Evolutionary conservation across 2,113 vertebrate species (phyloP).

Genomic region (Microcebus murinus): DNA sequence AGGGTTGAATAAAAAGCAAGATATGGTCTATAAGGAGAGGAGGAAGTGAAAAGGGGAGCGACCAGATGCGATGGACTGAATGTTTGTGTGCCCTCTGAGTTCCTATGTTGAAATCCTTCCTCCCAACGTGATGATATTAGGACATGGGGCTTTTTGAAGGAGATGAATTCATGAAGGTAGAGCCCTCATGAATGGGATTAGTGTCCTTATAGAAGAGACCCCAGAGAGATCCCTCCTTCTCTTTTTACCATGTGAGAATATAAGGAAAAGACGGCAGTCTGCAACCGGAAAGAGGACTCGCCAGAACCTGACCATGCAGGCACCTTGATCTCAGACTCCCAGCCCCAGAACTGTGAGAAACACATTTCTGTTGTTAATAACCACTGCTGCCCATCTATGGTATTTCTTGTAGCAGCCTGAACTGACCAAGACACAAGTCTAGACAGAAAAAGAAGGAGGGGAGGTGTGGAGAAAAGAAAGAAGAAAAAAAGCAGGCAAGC

Average conservation of each 20-base stretch:
- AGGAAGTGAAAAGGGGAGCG: neutral
- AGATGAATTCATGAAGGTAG: neutral
- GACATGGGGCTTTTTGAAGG: neutral
- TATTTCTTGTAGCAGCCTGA: neutral
- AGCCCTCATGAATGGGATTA: neutral
- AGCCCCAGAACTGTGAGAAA: neutral
- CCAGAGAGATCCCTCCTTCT: neutral
- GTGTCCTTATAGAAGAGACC: neutral
- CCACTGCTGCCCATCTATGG: fast-evolving
- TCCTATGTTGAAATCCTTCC: neutral
- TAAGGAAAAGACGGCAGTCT: neutral
- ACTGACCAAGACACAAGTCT: neutral
- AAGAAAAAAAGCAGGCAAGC: neutral
- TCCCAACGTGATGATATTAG: neutral
- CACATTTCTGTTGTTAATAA: neutral
- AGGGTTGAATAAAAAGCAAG: neutral
- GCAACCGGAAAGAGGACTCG: neutral
- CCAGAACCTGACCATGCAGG: neutral
- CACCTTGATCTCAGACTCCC: neutral
- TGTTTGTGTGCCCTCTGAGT: neutral
- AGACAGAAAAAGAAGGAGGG: neutral
- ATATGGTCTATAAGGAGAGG: neutral
- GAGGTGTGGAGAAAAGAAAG: neutral
- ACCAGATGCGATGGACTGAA: neutral
- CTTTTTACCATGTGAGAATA: neutral